phyloP scores from a whole-genome alignment of 2,888 invertebrate genomes.

The Cheilosia soror region DNA sequence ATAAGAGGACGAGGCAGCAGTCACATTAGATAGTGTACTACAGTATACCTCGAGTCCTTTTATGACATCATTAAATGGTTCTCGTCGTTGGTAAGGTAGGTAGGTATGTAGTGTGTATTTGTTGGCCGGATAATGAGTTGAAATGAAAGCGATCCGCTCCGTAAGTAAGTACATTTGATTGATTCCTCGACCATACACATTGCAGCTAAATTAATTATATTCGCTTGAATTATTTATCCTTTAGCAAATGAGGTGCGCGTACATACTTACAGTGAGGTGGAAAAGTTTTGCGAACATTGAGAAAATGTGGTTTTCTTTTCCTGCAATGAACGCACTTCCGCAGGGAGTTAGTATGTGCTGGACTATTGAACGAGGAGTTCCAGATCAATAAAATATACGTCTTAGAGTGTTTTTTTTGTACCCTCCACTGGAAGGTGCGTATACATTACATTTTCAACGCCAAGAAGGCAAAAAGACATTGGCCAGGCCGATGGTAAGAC shows the following conservation, averaged over 20 bases:
- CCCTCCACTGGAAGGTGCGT: too few relatives aligned
- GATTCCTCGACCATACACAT: conserved; percentile 59
- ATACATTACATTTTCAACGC: too few relatives aligned
- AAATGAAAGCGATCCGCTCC: conserved; percentile 54
- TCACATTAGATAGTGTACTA: conserved; percentile 20
- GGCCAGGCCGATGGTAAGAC: too few relatives aligned
- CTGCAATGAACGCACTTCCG: neutral
- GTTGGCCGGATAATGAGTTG: conserved; percentile 63
- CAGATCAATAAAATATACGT: too few relatives aligned
- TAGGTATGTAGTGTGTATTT: conserved; percentile 16
- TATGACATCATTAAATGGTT: conserved; percentile 72
- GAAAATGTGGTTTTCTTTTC: neutral
- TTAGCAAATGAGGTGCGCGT: conserved; percentile 47
- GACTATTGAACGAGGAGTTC: too few relatives aligned
- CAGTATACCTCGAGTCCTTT: conserved; percentile 53
- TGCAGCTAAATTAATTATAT: conserved; percentile 70
- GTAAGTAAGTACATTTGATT: conserved; percentile 61
- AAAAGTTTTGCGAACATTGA: neutral
- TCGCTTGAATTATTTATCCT: conserved; percentile 65
- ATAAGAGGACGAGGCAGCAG: neutral
- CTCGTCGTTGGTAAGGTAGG: conserved; percentile 23
- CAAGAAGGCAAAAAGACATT: too few relatives aligned
- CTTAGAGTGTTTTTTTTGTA: too few relatives aligned
- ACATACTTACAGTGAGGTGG: conserved; percentile 19
- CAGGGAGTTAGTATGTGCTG: too few relatives aligned